A percentile compares a stretch with the other conserved stretches of the same genome.
Conservation (phyloP, 1,140 invertebrate genomes). For the Laupala kohalensis region DNA sequence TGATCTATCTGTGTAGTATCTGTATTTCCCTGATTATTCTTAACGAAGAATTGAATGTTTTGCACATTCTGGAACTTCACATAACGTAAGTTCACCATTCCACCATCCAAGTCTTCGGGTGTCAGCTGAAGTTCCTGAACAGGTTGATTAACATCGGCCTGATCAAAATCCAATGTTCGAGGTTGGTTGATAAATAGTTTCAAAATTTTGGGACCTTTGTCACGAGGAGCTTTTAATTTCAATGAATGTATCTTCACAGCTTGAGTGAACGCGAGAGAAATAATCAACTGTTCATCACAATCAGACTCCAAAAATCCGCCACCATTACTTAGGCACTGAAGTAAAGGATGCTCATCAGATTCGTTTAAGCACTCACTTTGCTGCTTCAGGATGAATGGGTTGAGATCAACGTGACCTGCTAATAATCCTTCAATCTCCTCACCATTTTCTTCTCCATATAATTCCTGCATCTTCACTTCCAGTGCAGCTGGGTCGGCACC, state of each 20-base stretch:
- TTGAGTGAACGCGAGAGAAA: constrained; percentile 86
- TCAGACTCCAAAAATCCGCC: constrained; percentile 78
- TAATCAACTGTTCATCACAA: constrained; percentile 87
- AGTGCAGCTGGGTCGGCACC: constrained; percentile 70
- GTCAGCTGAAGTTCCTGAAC: constrained; percentile 79
- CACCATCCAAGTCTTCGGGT: constrained; percentile 68
- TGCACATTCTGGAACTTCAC: constrained; percentile 98
- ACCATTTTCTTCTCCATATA: constrained; percentile 56
- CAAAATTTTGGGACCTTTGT: constrained; percentile 84
- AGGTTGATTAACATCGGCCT: constrained; percentile 69
- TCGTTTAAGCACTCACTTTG: constrained; percentile 96
- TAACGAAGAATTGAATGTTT: constrained; percentile 88
- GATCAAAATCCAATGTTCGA: constrained; percentile 93
- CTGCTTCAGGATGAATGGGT: constrained; percentile 69
- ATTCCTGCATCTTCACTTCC: constrained; percentile 81
- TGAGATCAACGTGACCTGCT: constrained; percentile 79
- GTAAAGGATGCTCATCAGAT: constrained; percentile 78
- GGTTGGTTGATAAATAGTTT: constrained; percentile 97
- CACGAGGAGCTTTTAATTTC: constrained; percentile 74
- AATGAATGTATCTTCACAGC: constrained; percentile 96
- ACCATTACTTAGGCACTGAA: constrained; percentile 54
- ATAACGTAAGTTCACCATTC: constrained; percentile 71
- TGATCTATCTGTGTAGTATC: constrained; percentile 84
- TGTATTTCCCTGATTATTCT: constrained; percentile 75
- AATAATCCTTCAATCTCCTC: constrained; percentile 46